Percentiles rank a stretch among this genome's conserved stretches.
Conservation (phyloP, 2,113 vertebrate genomes). For the Pygoscelis adeliae region DNA sequence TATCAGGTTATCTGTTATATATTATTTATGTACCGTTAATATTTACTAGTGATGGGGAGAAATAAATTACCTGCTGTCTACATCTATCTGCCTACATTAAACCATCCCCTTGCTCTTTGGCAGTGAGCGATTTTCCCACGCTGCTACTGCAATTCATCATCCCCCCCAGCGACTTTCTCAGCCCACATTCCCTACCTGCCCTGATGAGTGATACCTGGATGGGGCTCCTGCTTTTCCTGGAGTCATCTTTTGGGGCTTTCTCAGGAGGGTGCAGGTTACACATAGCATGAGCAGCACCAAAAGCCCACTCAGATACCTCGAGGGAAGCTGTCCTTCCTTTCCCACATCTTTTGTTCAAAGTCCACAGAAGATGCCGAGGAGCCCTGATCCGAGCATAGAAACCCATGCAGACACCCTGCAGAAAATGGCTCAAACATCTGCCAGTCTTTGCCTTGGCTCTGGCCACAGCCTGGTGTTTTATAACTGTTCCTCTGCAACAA, state of each 20-base stretch:
- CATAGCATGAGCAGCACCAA: background rate
- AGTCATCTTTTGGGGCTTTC: background rate
- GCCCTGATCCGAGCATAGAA: rapidly evolving
- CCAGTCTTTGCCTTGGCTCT: background rate
- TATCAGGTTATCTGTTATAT: background rate
- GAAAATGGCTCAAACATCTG: background rate
- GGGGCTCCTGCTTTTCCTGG: background rate
- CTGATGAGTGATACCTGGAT: rapidly evolving
- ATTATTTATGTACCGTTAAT: slow-evolving; percentile 59
- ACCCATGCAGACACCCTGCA: background rate
- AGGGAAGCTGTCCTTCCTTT: background rate
- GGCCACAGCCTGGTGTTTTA: background rate
- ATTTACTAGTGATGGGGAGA: slow-evolving; percentile 56
- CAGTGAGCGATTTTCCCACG: background rate
- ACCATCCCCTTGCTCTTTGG: background rate
- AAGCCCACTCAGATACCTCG: rapidly evolving
- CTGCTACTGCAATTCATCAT: background rate
- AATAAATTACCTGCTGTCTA: slow-evolving; percentile 53
- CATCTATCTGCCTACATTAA: background rate
- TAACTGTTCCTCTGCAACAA: background rate
- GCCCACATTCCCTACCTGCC: background rate
- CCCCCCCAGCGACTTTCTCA: background rate
- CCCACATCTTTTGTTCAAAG: background rate
- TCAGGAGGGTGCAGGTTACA: background rate
- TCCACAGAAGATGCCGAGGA: background rate